Conservation (phyloP, 2,888 invertebrate species). For the Rhingia campestris region DNA sequence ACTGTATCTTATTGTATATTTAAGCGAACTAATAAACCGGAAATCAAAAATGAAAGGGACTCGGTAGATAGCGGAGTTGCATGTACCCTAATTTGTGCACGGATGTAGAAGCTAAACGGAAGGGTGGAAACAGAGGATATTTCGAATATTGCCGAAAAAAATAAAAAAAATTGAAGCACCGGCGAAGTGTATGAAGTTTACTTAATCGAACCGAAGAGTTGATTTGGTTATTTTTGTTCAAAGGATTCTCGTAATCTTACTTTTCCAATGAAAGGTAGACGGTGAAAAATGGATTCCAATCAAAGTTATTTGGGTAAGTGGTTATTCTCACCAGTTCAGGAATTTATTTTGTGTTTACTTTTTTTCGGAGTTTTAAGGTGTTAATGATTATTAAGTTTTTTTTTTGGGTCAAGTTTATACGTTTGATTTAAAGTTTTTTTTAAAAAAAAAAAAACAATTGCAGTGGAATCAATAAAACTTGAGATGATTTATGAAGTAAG, state of each 20-base stretch:
- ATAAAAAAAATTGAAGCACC: conserved; percentile 18
- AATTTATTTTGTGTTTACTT: too few relatives aligned
- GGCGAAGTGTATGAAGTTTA: conserved; percentile 23
- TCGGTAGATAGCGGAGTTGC: conserved; percentile 34
- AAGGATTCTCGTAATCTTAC: not conserved
- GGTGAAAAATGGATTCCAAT: not conserved
- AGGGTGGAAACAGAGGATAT: conserved; percentile 7
- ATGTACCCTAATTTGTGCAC: conserved; percentile 58
- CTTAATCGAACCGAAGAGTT: conserved; percentile 14
- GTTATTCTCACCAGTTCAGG: too few relatives aligned
- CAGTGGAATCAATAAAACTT: too few relatives aligned
- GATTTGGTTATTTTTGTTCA: not conserved
- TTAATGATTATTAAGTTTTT: too few relatives aligned
- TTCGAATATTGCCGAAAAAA: conserved; percentile 1
- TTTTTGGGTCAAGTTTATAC: too few relatives aligned
- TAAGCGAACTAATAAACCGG: conserved; percentile 62
- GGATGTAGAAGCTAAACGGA: conserved; percentile 34
- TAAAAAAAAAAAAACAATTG: too few relatives aligned
- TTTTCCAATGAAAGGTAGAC: not conserved
- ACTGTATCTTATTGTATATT: conserved; percentile 45
- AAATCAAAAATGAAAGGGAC: conserved; percentile 65
- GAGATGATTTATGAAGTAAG: too few relatives aligned
- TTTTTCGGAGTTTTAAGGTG: too few relatives aligned
- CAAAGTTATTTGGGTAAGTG: too few relatives aligned
- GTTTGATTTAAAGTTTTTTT: too few relatives aligned